Evolutionary conservation across 1,140 invertebrate species (phyloP).

Genomic region (Drosophila mauritiana): DNA sequence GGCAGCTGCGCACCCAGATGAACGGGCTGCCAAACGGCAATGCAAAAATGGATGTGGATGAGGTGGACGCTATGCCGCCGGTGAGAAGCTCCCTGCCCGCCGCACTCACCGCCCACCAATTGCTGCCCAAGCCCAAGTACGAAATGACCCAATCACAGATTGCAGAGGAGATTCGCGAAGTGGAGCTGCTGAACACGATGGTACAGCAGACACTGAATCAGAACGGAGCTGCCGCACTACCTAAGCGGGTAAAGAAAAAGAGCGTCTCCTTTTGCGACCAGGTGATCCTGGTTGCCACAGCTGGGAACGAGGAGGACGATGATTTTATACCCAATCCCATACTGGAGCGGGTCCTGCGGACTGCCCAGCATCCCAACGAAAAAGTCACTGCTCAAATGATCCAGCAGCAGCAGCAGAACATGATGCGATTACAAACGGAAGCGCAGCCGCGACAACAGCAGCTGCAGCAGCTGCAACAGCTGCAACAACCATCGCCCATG

Average conservation of each 20-base stretch:
- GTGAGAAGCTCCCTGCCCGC: not conserved
- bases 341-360: conserved; percentile 92
- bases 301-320: conserved; percentile 95
- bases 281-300: conserved; percentile 95
- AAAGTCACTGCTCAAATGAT: conserved; percentile 86
- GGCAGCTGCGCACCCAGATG: conserved; percentile 75
- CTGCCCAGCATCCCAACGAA: conserved; percentile 86
- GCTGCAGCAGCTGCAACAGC: conserved; percentile 42
- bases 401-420: conserved; percentile 86
- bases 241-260: conserved; percentile 92
- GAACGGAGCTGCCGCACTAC: conserved; percentile 3
- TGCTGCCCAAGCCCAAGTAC: conserved; percentile 75
- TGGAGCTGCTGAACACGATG: conserved; percentile 86
- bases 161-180: conserved; percentile 86
- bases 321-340: conserved; percentile 96
- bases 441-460: conserved; percentile 68
- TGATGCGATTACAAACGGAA: conserved; percentile 85
- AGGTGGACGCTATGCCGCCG: conserved; percentile 79
- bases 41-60: conserved; percentile 67
- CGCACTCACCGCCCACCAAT: conserved; percentile 29
- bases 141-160: conserved; percentile 84
- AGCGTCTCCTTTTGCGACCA: conserved; percentile 97
- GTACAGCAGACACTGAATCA: conserved; percentile 85
- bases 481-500: conserved; percentile 60
- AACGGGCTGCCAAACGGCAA: conserved; percentile 66